Evolutionary conservation across 2,113 vertebrate species (phyloP).

Genomic region (Pogona vitticeps): DNA sequence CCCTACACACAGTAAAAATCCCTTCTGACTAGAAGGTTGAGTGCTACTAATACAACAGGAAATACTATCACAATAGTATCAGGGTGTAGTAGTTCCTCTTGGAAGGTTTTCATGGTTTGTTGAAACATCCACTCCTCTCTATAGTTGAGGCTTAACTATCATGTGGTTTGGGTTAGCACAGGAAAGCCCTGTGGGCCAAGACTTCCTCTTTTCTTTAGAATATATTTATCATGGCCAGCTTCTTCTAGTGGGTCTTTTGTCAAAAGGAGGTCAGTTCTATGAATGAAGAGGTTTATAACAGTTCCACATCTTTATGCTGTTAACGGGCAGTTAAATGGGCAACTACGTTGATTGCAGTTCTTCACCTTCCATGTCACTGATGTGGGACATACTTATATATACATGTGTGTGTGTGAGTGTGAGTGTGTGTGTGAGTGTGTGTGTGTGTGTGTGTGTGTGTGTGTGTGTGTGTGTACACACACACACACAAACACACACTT

Average conservation of each 20-base stretch:
- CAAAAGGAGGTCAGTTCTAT: neutral
- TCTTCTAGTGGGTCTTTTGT: neutral
- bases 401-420: too few species aligned
- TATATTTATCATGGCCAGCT: neutral
- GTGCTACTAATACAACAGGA: constrained; percentile 79
- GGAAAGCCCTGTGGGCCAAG: neutral
- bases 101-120: neutral
- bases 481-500: too few species aligned
- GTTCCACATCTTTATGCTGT: too few species aligned
- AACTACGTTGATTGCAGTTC: too few species aligned
- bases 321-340: too few species aligned
- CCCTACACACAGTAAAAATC: constrained; percentile 41
- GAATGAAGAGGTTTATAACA: too few species aligned
- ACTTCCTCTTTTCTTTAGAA: too few species aligned
- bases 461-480: too few species aligned
- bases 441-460: too few species aligned
- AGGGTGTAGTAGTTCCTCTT: constrained; percentile 86
- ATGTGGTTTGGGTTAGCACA: constrained; percentile 14
- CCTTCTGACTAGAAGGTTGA: constrained; percentile 48
- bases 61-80: constrained; percentile 81
- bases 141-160: constrained; percentile 23
- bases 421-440: too few species aligned
- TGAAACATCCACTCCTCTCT: constrained; percentile 42
- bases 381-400: too few species aligned
- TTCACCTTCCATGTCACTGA: too few species aligned